phyloP scores from a whole-genome alignment of 2,113 vertebrate genomes.

The Puma concolor region DNA sequence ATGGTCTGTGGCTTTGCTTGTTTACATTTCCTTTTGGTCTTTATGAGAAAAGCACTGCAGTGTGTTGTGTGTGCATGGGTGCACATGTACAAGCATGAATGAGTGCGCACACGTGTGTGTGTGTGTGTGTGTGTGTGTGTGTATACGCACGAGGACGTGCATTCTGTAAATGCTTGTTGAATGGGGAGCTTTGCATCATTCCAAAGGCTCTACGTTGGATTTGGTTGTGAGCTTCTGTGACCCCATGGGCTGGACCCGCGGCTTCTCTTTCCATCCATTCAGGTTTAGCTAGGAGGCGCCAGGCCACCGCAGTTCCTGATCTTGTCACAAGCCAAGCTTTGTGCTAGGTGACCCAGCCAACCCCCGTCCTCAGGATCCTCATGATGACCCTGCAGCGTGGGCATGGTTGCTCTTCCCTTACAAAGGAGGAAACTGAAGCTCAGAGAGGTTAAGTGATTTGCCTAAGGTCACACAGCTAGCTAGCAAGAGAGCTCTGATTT shows the following conservation, averaged over 20 bases:
- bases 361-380: fast-evolving
- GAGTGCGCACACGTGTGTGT: no score
- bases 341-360: fast-evolving
- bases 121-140: no score
- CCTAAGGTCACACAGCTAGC: background rate
- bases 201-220: background rate
- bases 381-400: fast-evolving
- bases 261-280: background rate
- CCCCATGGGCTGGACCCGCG: fast-evolving
- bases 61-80: background rate
- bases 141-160: fast-evolving
- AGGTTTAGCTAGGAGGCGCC: fast-evolving
- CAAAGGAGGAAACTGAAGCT: background rate
- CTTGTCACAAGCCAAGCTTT: background rate
- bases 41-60: background rate
- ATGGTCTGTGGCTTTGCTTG: background rate
- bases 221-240: background rate
- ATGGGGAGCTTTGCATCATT: background rate
- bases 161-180: fast-evolving
- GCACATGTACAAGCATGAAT: no score
- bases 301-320: fast-evolving
- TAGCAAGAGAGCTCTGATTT: background rate
- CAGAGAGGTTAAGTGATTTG: background rate
- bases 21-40: no score
- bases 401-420: background rate